Conservation (phyloP, 2,888 invertebrate species). For the Agriotes lineatus region DNA sequence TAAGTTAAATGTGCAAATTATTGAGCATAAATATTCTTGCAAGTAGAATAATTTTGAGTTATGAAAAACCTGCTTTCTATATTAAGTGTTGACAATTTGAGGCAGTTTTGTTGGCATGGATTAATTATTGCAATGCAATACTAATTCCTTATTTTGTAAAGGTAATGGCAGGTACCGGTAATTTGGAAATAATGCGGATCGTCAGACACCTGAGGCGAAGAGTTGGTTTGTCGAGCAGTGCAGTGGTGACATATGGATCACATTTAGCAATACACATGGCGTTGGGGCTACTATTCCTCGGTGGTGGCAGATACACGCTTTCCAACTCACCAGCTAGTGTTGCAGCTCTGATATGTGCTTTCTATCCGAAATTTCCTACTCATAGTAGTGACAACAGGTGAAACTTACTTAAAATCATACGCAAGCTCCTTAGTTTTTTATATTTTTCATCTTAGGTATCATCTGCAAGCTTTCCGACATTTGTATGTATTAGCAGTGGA, state of each 20-base stretch:
- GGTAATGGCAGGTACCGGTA: constrained; percentile 96
- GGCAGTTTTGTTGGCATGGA: too few relatives aligned
- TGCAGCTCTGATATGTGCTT: constrained; percentile 91
- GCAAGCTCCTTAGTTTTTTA: not conserved
- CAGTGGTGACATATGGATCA: constrained; percentile 87
- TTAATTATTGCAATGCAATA: not conserved
- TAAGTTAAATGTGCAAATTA: too few relatives aligned
- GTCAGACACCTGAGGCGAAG: constrained; percentile 88
- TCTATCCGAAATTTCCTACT: constrained; percentile 97
- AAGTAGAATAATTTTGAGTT: too few relatives aligned
- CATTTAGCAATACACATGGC: constrained; percentile 98
- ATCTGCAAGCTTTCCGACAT: constrained; percentile 96
- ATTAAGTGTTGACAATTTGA: too few relatives aligned
- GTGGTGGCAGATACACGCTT: constrained; percentile 90
- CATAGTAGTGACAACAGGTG: constrained; percentile 97
- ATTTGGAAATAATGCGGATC: constrained; percentile 83
- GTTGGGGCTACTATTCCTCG: constrained; percentile 91
- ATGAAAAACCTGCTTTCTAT: too few relatives aligned
- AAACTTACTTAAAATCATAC: not conserved
- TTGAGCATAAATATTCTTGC: too few relatives aligned
- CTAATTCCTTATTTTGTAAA: constrained; percentile 60
- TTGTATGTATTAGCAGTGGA: constrained; percentile 95
- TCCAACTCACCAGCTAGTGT: constrained; percentile 86
- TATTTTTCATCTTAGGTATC: constrained; percentile 77
- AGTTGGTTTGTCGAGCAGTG: constrained; percentile 77